Evolutionary conservation across 2,113 vertebrate genomes (phyloP), one percentile per base, ranked within the genome.

Genomic region (Scytalopus superciliaris): DNA sequence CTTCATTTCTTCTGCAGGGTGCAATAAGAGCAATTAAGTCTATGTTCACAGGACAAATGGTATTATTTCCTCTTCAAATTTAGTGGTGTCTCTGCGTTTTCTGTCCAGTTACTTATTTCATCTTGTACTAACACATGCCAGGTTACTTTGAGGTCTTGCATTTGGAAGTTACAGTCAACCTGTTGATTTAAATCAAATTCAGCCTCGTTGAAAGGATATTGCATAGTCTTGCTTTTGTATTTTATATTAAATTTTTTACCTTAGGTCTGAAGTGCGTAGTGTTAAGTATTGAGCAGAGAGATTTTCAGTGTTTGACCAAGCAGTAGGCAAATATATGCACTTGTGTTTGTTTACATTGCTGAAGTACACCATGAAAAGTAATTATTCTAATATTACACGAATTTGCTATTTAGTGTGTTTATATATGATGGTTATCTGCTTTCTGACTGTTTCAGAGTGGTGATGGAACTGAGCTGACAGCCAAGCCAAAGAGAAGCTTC

Each of bases 401-500:
- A 47, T 84, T 50, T 2, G 1, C 28, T 72, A 3, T 56, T 57
- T 60, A 19, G 19, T 66, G 17, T 37, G 27, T n/a, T 78, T 81
- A n/a, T 52, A 6, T 52, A 3, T 52, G 31, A 63, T 60, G 16
- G 33, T 57, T 69, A n/a, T 89, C 92, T 77, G 24, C 42, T 95
- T 63, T 97, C 87, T 62, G 33, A 83, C 56, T 94, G 50, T 97
- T 98, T 89, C 97, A 99, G 99, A 95, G 96, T 90, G 93, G 96
- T 75, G 98, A 98, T 89, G 98, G 97, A 85, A 96, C 97, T 14
- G 98, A 99, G 92, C 97, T 97, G 83, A 94, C 96, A 91, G 97
- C 98, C 59, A 99, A 99, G 97, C 99, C 99, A 98, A 99, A 99
- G 98, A 99, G 99, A 98, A 99, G 99, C 97, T 99, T 99, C 97